A percentile compares a stretch with the other conserved stretches of the same genome.
phyloP scores from a whole-genome alignment of 2,888 invertebrate species.

The Sycophila texana region DNA sequence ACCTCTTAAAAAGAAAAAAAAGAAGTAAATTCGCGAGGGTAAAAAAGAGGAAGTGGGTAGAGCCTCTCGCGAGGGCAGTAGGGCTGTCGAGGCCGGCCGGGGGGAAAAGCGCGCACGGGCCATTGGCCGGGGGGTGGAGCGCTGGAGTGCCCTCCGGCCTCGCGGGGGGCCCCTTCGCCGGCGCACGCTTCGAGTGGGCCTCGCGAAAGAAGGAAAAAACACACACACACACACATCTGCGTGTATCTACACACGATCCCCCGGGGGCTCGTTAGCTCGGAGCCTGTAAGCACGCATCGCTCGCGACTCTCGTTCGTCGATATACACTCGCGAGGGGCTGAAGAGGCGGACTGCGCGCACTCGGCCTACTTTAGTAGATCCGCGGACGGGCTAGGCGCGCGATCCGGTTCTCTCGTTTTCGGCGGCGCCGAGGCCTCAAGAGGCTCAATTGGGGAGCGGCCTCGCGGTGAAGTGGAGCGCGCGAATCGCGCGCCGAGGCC shows the following conservation, averaged over 20 bases:
- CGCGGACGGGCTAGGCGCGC: neutral
- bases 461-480: neutral
- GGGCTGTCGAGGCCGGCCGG: constrained; percentile 17
- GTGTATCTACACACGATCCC: neutral
- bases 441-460: neutral
- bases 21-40: neutral
- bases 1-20: neutral
- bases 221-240: neutral
- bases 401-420: neutral
- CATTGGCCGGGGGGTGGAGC: constrained; percentile 69
- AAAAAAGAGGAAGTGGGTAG: constrained; percentile 6
- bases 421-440: neutral
- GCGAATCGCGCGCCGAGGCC: neutral
- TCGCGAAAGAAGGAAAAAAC: constrained; percentile 20
- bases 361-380: constrained; percentile 50
- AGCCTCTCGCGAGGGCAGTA: constrained; percentile 34
- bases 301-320: neutral
- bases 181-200: neutral
- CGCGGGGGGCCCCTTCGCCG: constrained; percentile 13
- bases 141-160: constrained; percentile 63
- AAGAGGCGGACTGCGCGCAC: neutral
- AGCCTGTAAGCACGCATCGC: constrained; percentile 35
- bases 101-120: constrained; percentile 42
- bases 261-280: neutral
- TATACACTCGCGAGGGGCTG: neutral